Evolutionary conservation across 2,113 vertebrate species (phyloP).

Genomic region (Ciconia stormi): DNA sequence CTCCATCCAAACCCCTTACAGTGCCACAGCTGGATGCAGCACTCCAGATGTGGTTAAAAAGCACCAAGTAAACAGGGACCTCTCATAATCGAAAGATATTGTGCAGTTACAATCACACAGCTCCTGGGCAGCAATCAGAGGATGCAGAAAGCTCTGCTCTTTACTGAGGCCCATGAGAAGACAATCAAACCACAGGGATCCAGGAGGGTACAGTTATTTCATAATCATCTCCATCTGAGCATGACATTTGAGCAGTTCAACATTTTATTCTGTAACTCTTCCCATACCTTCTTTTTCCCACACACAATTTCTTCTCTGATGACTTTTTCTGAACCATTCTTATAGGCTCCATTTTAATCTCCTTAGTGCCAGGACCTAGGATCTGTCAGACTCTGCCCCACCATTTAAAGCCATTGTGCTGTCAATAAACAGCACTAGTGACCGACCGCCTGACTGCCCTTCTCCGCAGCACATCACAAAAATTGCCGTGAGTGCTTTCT

Average conservation of each 20-base stretch:
- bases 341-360: not conserved
- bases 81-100: not conserved
- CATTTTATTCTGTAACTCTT: not conserved
- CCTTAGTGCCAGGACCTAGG: accelerated
- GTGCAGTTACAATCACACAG: not conserved
- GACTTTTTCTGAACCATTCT: not conserved
- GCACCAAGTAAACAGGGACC: not conserved
- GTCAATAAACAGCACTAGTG: not conserved
- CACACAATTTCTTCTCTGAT: not conserved
- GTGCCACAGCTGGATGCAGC: not conserved
- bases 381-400: not conserved
- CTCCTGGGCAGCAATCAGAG: not conserved
- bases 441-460: too few relatives aligned
- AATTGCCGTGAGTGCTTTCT: not conserved
- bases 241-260: not conserved
- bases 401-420: not conserved
- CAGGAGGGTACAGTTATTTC: not conserved
- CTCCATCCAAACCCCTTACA: not conserved
- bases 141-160: not conserved
- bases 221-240: not conserved
- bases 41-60: not conserved
- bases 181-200: not conserved
- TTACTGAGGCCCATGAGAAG: not conserved
- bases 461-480: not conserved
- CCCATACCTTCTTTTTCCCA: not conserved